Percentiles rank a stretch among this genome's conserved stretches.
Conservation (phyloP, 2,888 invertebrate species). For the Dynastes grantii region DNA sequence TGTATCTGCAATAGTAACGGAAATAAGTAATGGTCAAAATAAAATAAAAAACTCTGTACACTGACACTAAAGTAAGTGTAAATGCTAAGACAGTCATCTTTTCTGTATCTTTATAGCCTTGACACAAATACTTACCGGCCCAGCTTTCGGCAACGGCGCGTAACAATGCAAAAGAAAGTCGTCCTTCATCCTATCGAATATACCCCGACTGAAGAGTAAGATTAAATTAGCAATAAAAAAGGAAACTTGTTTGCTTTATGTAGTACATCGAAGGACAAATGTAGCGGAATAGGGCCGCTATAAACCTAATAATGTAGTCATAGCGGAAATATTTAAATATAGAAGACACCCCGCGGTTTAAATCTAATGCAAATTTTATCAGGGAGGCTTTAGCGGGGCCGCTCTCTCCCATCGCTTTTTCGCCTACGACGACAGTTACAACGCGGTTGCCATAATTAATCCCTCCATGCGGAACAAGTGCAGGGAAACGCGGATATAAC, state of each 20-base stretch:
- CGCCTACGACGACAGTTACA: constrained; percentile 6
- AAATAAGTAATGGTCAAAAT: too few relatives aligned
- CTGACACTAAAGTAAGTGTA: too few relatives aligned
- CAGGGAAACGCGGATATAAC: constrained; percentile 26
- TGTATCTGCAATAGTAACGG: too few relatives aligned
- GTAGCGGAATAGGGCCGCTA: constrained; percentile 41
- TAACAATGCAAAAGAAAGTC: background rate
- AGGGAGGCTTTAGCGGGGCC: constrained; percentile 18
- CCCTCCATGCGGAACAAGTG: constrained; percentile 40
- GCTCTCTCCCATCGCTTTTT: background rate
- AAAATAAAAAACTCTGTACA: too few relatives aligned
- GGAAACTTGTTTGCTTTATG: constrained; percentile 47
- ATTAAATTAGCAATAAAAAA: constrained; percentile 47
- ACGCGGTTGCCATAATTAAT: constrained; percentile 35
- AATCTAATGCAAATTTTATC: constrained; percentile 46
- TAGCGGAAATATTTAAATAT: constrained; percentile 51
- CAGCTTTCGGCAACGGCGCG: too few relatives aligned
- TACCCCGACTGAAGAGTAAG: constrained; percentile 33
- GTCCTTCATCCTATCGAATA: constrained; percentile 9
- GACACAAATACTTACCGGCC: too few relatives aligned
- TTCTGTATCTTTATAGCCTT: too few relatives aligned
- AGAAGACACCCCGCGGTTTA: constrained; percentile 47
- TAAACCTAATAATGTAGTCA: constrained; percentile 50
- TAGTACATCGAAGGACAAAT: constrained; percentile 28
- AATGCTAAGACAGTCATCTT: too few relatives aligned